phyloP scores from a whole-genome alignment of 2,888 invertebrate genomes.

The Pseudolycoriella hygida region DNA sequence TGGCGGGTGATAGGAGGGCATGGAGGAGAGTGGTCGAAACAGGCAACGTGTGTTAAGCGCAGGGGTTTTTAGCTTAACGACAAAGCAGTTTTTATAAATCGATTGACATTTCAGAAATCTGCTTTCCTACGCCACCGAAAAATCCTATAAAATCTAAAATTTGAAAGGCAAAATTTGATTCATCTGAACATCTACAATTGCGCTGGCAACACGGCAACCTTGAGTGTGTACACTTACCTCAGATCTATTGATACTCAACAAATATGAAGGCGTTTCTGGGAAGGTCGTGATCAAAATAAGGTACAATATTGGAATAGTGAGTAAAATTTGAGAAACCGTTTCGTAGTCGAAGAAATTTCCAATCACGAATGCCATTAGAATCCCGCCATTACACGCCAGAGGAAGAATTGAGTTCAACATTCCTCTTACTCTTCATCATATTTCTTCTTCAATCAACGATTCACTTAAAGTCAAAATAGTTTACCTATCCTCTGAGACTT shows the following conservation, averaged over 20 bases:
- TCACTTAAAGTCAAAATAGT: no score
- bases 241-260: constrained; percentile 16
- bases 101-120: no score
- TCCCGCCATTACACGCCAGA: constrained; percentile 20
- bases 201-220: neutral
- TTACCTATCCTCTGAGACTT: constrained; percentile 18
- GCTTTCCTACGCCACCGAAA: no score
- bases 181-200: no score
- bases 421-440: constrained; percentile 20
- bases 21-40: no score
- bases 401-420: constrained; percentile 23
- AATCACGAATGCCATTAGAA: constrained; percentile 19
- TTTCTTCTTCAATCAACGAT: no score
- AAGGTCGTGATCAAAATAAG: constrained; percentile 18
- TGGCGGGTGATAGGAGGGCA: no score
- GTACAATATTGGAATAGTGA: constrained; percentile 17
- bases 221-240: neutral
- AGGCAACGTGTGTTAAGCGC: no score
- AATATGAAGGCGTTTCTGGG: constrained; percentile 24
- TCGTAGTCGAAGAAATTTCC: constrained; percentile 20
- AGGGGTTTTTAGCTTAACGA: no score
- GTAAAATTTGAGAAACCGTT: constrained; percentile 17
- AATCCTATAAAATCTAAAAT: no score
- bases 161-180: no score
- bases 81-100: no score